A percentile compares a stretch with the other conserved stretches of the same genome.
phyloP scores from a whole-genome alignment of 2,888 invertebrate species.

The Tyria jacobaeae region DNA sequence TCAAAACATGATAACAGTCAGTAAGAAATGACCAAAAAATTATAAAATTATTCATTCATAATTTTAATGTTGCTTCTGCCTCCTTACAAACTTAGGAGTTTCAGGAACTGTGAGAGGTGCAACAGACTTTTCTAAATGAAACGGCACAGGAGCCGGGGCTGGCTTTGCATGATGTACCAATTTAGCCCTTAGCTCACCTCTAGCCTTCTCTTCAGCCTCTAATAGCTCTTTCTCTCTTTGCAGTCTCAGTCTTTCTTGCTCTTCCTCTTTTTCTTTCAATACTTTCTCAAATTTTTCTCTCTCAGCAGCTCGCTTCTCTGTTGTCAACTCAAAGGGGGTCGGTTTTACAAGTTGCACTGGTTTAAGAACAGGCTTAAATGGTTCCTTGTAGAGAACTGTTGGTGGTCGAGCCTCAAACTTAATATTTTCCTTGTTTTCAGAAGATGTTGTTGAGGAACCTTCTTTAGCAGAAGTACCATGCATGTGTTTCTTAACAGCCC shows the following conservation, averaged over 20 bases:
- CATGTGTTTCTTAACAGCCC: constrained; percentile 76
- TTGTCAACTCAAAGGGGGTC: constrained; percentile 87
- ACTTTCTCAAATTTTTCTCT: constrained; percentile 87
- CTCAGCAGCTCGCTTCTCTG: constrained; percentile 88
- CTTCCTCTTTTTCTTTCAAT: constrained; percentile 84
- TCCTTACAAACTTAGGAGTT: constrained; percentile 86
- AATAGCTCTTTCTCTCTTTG: constrained; percentile 70
- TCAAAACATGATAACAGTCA: constrained; percentile 42
- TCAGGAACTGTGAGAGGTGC: constrained; percentile 88
- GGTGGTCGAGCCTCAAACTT: constrained; percentile 89
- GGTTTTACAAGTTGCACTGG: constrained; percentile 74
- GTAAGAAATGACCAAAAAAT: constrained; percentile 23
- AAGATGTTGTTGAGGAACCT: constrained; percentile 66
- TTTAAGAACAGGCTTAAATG: constrained; percentile 87
- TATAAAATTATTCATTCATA: constrained; percentile 21
- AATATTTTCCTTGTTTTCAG: constrained; percentile 78
- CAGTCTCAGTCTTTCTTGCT: constrained; percentile 74
- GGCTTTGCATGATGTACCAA: constrained; percentile 89
- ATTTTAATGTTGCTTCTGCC: constrained; percentile 63
- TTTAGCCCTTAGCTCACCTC: constrained; percentile 83
- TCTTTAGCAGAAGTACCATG: constrained; percentile 61
- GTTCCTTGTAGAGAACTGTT: constrained; percentile 87
- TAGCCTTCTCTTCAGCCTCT: constrained; percentile 82
- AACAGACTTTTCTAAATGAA: constrained; percentile 82
- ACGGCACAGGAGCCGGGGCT: constrained; percentile 80